Percentiles rank a stretch among this genome's conserved stretches.
Evolutionary conservation across 1,140 invertebrate species (phyloP).

Genomic region (Schlechtendalia chinensis): DNA sequence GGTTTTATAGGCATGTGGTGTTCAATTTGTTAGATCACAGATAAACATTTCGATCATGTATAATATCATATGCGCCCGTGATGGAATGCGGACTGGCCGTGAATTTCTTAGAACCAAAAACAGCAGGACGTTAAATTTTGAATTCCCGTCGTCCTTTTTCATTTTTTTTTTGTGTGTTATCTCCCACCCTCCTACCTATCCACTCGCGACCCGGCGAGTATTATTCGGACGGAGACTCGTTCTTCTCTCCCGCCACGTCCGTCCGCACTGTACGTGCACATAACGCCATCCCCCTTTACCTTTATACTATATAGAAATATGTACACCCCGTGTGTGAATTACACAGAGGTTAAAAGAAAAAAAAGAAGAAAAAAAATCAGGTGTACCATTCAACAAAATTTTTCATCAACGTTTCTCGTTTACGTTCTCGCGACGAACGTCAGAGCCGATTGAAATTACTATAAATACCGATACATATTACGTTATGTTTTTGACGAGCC

Average conservation of each 20-base stretch:
- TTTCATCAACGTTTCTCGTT: constrained; percentile 4
- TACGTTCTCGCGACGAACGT: too few relatives aligned
- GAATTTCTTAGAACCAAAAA: constrained; percentile 46
- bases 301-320: background rate
- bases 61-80: background rate
- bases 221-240: constrained; percentile 2
- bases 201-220: background rate
- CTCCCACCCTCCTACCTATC: background rate
- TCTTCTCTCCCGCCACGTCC: background rate
- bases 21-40: constrained; percentile 31
- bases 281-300: background rate
- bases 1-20: background rate
- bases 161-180: constrained; percentile 17
- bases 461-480: too few relatives aligned
- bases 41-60: constrained; percentile 40
- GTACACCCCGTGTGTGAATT: constrained; percentile 1
- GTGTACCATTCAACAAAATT: constrained; percentile 21
- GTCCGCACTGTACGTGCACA: background rate
- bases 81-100: constrained; percentile 44
- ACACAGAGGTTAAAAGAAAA: constrained; percentile 1
- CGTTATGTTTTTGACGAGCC: background rate
- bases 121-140: constrained; percentile 47
- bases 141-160: constrained; percentile 25
- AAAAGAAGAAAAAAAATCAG: constrained; percentile 16
- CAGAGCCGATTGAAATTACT: too few relatives aligned